A percentile compares a stretch with the other conserved stretches of the same genome.
Conservation (phyloP, 2,113 vertebrate species). For the Colius striatus region DNA sequence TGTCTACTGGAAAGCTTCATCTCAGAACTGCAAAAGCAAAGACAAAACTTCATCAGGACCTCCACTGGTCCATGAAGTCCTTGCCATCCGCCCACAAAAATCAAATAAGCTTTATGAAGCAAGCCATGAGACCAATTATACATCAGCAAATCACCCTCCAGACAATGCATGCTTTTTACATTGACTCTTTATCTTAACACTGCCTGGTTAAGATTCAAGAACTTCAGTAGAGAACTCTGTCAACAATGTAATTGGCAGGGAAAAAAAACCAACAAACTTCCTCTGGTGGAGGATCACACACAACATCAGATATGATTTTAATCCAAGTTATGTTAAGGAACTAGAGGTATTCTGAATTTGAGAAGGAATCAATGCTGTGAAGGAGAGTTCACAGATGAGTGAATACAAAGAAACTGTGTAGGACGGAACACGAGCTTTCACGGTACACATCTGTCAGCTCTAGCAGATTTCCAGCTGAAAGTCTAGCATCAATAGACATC, state of each 20-base stretch:
- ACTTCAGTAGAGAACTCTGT: neutral
- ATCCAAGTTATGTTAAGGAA: neutral
- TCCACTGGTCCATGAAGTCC: accelerated
- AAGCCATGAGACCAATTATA: neutral
- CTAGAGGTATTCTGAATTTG: neutral
- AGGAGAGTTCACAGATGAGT: neutral
- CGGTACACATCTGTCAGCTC: neutral
- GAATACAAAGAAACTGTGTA: neutral
- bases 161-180: neutral
- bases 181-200: neutral
- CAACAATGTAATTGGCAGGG: neutral
- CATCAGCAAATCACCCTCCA: neutral
- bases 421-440: neutral
- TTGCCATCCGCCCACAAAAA: neutral
- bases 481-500: neutral
- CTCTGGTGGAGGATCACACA: neutral
- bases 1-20: neutral
- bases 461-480: neutral
- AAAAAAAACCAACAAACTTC: neutral
- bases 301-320: neutral
- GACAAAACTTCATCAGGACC: neutral
- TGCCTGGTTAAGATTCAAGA: neutral
- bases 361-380: neutral
- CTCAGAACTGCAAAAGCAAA: neutral
- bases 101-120: neutral